Conservation (phyloP, 2,797 vertebrate species). For the Loriculus beryllinus region DNA sequence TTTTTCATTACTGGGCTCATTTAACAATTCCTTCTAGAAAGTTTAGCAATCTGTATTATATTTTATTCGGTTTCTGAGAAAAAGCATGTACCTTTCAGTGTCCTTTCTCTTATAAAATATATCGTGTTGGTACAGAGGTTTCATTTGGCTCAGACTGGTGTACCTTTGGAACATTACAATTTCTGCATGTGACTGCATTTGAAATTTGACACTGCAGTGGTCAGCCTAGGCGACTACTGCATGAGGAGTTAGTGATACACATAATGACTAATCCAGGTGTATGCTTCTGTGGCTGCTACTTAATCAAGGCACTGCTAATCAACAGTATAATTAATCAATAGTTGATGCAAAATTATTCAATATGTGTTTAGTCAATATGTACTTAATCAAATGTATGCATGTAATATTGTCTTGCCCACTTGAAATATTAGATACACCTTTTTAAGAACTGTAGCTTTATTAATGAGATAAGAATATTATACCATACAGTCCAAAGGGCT, state of each 20-base stretch:
- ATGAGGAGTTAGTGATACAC: background rate
- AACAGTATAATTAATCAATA: background rate
- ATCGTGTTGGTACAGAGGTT: background rate
- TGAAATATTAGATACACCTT: background rate
- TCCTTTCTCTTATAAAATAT: background rate
- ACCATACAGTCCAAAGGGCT: background rate
- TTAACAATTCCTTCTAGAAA: background rate
- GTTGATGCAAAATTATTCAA: background rate
- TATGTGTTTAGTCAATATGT: background rate
- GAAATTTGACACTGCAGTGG: background rate
- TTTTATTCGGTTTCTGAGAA: background rate
- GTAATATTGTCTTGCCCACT: background rate
- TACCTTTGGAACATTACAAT: background rate
- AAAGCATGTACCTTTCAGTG: background rate
- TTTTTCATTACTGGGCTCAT: background rate
- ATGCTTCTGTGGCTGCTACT: background rate
- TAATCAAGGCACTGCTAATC: background rate
- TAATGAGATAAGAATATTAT: background rate
- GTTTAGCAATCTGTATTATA: background rate
- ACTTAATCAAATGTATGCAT: background rate
- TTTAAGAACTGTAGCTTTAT: background rate
- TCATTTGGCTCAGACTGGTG: background rate
- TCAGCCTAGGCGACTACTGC: background rate
- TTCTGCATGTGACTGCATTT: background rate
- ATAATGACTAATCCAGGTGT: background rate